Evolutionary conservation across 2,113 vertebrate species (phyloP), one percentile per base, ranked within the genome.

Genomic region (Paratilapia polleni): DNA sequence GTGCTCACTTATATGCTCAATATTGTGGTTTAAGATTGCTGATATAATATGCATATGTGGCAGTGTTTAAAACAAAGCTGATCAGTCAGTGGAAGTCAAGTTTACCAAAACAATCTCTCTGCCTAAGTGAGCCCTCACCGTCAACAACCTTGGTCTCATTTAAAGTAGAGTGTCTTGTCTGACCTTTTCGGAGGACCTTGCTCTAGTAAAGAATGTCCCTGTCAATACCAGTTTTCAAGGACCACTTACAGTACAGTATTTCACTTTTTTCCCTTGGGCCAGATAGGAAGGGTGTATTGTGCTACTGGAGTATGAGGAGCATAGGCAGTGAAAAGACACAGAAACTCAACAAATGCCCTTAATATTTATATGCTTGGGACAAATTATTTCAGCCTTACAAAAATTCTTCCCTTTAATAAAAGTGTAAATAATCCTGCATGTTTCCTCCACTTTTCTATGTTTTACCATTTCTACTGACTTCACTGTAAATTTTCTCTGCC

Each of bases 181-280:
- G 93, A 94, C 92, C 93, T 94, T 92, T 93, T 34, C 38, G n/a
- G 82, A 78, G 86, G 90, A 89, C 85, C 84, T 87, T 73, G 83
- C 85, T 90, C 49, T 52, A 68, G 76, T 84, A 82, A 83, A 70
- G 80, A 84, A 74, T 92, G 92, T 91, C 78, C 90, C 88, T 93
- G 94, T 95, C 94, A 93, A 88, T 93, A 90, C 62, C 5, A 64
- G n/a, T 95, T 94, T 93, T 95, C 90, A 94, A 88, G 91, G 82
- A 84, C 85, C 90, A 92, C 87, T 91, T 75, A 54, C 47, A 81
- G 47, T 84, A 87, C 73, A 83, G 38, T 84, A 87, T 49, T 88
- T 84, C 26, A 87, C 81, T 91, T 82, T 84, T 70, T 64, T 82
- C 63, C 74, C 31, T 77, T 68, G 82, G 87, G 76, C 17, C 73